Conservation (phyloP, 2,797 vertebrate species). For the Geotrypetes seraphini region DNA sequence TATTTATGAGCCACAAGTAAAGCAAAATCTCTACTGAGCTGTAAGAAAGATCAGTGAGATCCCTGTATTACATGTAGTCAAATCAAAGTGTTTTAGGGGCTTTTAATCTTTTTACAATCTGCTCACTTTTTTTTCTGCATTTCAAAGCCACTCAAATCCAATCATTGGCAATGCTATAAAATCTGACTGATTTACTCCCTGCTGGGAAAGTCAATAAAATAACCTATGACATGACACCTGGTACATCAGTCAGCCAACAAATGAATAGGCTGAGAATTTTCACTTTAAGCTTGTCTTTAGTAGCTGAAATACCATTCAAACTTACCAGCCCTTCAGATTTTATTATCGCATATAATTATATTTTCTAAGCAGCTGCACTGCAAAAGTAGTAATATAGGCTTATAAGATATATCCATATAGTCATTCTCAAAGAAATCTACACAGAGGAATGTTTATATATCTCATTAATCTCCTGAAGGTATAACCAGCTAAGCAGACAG, state of each 20-base stretch:
- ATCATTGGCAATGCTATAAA: slow-evolving; percentile 13
- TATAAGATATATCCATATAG: neutral
- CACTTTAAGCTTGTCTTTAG: slow-evolving; percentile 5
- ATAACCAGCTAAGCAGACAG: too few species aligned
- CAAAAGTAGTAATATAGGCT: neutral
- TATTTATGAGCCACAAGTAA: neutral
- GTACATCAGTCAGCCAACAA: slow-evolving; percentile 13
- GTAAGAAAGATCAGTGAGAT: neutral
- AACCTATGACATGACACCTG: slow-evolving; percentile 6
- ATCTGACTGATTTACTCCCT: slow-evolving; percentile 15
- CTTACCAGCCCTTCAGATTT: neutral
- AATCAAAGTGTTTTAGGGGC: slow-evolving; percentile 14
- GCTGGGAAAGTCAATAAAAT: slow-evolving; percentile 16
- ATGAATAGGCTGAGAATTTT: slow-evolving; percentile 9
- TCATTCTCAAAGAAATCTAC: neutral
- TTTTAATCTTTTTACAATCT: slow-evolving; percentile 8
- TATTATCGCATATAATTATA: neutral
- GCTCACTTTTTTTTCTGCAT: slow-evolving; percentile 11
- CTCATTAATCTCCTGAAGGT: neutral
- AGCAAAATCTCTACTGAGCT: neutral
- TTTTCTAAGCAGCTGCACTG: neutral
- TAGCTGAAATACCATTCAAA: neutral
- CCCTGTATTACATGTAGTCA: slow-evolving; percentile 2
- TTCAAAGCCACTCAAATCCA: slow-evolving; percentile 4
- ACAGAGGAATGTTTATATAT: too few species aligned